phyloP scores from a whole-genome alignment of 2,797 vertebrate species.

The Paguma larvata region DNA sequence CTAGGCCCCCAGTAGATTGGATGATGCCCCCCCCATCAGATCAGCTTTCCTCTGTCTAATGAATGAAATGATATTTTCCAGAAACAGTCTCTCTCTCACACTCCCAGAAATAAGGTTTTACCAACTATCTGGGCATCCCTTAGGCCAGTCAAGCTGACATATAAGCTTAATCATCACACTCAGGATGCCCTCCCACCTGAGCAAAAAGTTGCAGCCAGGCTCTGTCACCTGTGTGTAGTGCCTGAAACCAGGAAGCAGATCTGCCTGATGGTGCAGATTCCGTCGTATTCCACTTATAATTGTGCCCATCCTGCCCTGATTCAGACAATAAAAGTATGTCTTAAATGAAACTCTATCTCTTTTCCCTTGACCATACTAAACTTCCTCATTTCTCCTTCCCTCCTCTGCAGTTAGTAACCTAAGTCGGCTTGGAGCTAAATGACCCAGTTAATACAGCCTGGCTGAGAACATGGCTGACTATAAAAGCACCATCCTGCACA shows the following conservation, averaged over 20 bases:
- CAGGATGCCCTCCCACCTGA: background rate
- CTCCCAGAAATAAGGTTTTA: background rate
- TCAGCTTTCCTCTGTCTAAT: background rate
- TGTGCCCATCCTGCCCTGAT: background rate
- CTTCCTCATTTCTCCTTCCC: slow-evolving; percentile 47
- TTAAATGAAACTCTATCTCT: slow-evolving; percentile 49
- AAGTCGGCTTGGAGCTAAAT: slow-evolving; percentile 59
- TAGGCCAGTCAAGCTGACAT: background rate
- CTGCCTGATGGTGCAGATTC: background rate
- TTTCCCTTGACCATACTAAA: slow-evolving; percentile 48
- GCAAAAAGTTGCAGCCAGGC: background rate
- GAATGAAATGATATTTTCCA: background rate
- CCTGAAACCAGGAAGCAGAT: background rate
- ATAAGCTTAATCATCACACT: background rate
- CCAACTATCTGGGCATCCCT: background rate
- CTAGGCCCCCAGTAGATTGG: background rate
- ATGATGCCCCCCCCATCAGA: too few species aligned
- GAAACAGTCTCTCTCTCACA: background rate
- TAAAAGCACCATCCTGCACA: background rate
- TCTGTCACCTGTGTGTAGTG: background rate
- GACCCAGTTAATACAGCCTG: slow-evolving; percentile 59
- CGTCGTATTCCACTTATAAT: background rate
- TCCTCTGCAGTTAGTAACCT: slow-evolving; percentile 59
- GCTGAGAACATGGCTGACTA: background rate
- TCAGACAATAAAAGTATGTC: background rate